phyloP scores from a whole-genome alignment of 2,888 invertebrate genomes.

The Saturnia pavonia region DNA sequence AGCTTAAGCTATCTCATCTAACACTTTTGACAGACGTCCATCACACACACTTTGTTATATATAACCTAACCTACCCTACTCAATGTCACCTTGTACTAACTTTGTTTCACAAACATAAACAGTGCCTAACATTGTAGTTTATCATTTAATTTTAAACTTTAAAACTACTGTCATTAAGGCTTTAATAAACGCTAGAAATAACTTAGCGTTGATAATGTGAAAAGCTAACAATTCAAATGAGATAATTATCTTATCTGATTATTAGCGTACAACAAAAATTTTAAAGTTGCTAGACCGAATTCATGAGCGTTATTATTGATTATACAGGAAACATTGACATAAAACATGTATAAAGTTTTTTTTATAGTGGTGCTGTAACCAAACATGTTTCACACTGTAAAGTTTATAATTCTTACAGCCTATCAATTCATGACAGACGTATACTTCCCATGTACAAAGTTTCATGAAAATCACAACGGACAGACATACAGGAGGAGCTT shows the following conservation, averaged over 20 bases:
- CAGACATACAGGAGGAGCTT: no score
- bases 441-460: no score
- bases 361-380: no score
- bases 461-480: no score
- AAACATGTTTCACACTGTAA: no score
- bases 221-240: not conserved
- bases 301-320: no score
- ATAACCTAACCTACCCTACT: constrained; percentile 7
- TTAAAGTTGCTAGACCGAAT: not conserved
- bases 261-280: not conserved
- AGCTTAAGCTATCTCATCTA: not conserved
- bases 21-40: not conserved
- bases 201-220: not conserved
- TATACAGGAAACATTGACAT: no score
- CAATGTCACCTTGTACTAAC: constrained; percentile 1
- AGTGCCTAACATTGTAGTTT: not conserved
- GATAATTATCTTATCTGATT: constrained; percentile 7
- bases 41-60: not conserved
- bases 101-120: not conserved
- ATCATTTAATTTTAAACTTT: not conserved
- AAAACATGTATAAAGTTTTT: no score
- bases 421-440: no score
- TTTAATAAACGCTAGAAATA: not conserved
- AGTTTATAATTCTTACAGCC: no score
- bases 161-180: not conserved